Evolutionary conservation across 2,113 vertebrate species (phyloP).

Genomic region (Casuarius casuarius): DNA sequence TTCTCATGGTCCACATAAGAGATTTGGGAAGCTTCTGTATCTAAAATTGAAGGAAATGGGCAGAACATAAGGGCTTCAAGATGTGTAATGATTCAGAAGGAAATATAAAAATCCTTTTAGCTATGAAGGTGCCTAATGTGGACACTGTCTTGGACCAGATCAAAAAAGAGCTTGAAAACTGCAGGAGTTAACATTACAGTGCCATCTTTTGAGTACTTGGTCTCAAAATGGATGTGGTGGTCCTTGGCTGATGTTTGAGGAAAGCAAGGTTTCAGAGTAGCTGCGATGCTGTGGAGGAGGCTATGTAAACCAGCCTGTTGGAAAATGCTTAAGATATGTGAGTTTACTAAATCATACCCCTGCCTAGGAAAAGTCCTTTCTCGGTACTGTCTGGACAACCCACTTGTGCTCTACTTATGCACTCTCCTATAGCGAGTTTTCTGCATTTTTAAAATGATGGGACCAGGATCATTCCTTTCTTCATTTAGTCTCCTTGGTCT

Average conservation of each 20-base stretch:
- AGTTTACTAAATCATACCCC: not conserved
- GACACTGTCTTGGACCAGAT: not conserved
- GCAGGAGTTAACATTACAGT: not conserved
- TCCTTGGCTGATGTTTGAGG: not conserved
- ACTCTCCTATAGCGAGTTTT: not conserved
- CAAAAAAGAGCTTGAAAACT: not conserved
- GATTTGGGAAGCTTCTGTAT: not conserved
- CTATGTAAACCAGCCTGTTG: not conserved
- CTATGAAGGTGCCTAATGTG: not conserved
- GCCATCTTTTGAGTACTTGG: not conserved
- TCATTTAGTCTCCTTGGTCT: not conserved
- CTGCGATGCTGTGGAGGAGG: not conserved
- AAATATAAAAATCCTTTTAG: not conserved
- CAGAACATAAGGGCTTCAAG: not conserved
- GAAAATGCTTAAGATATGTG: not conserved
- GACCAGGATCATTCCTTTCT: not conserved
- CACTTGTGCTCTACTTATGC: not conserved
- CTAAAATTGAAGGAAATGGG: not conserved
- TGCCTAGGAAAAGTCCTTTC: not conserved
- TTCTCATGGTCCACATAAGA: not conserved
- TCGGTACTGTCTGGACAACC: not conserved
- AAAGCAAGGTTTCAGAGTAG: not conserved
- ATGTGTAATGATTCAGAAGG: not conserved
- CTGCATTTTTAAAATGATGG: not conserved
- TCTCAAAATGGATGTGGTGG: not conserved